Conservation (phyloP, 30 jellyfish, hydroid and myxozoan genomes). For the Chironex yamaguchii region DNA sequence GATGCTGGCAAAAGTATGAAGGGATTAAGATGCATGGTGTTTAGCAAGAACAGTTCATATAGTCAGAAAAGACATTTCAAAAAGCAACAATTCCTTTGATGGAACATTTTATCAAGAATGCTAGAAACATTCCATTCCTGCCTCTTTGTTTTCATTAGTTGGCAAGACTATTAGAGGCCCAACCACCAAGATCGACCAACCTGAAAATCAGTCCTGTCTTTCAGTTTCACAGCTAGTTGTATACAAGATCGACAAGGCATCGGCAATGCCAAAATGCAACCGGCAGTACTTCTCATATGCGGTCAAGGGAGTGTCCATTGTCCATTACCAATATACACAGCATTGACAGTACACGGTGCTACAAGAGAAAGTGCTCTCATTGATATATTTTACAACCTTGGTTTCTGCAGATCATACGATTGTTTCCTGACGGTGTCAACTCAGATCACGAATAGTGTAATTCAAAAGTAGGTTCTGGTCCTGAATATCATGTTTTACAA, state of each 20-base stretch:
- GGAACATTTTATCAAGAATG: constrained; percentile 25
- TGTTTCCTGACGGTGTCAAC: constrained; percentile 7
- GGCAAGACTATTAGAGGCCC: constrained; percentile 14
- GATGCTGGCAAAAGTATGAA: not conserved
- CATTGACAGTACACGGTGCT: constrained; percentile 12
- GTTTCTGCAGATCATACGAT: constrained; percentile 15
- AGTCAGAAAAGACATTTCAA: constrained; percentile 18
- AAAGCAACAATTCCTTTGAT: constrained; percentile 18
- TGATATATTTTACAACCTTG: not conserved
- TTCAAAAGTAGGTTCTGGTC: constrained; percentile 1
- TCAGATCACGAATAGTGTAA: not conserved
- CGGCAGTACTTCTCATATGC: constrained; percentile 25
- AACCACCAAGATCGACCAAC: constrained; percentile 8
- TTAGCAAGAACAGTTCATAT: not conserved
- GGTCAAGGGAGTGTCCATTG: constrained; percentile 13
- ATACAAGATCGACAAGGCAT: too few relatives aligned
- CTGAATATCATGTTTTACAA: too few relatives aligned
- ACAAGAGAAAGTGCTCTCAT: constrained; percentile 14
- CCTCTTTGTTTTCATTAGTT: constrained; percentile 18
- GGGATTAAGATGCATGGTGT: constrained; percentile 23
- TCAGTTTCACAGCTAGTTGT: constrained; percentile 38
- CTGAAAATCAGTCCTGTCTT: constrained; percentile 28
- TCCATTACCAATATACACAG: constrained; percentile 55
- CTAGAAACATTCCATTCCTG: constrained; percentile 13
- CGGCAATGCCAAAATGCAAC: constrained; percentile 13